Evolutionary conservation across 2,888 invertebrate species (phyloP).

Genomic region (Calephelis perditalis): DNA sequence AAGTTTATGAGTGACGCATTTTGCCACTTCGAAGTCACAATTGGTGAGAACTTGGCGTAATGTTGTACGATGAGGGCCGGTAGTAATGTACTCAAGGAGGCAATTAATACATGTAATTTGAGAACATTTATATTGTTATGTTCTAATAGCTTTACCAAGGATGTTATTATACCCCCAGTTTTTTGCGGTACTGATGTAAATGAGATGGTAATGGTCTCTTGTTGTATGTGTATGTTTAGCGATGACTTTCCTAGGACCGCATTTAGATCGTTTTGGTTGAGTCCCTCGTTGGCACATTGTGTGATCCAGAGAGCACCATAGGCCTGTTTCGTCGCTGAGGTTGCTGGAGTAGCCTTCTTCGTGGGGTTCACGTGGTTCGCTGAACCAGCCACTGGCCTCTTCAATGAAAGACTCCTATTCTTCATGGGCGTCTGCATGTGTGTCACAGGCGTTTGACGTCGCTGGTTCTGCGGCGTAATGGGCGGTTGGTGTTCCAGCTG

Average conservation of each 20-base stretch:
- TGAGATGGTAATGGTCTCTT: constrained; percentile 19
- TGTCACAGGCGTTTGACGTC: neutral
- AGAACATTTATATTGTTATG: constrained; percentile 22
- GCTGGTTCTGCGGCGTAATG: too few relatives aligned
- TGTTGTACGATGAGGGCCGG: constrained; percentile 23
- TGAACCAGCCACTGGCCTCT: neutral
- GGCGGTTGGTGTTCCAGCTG: neutral
- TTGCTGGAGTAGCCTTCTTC: neutral
- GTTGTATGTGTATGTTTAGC: constrained; percentile 17
- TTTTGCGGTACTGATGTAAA: constrained; percentile 22
- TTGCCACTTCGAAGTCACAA: too few relatives aligned
- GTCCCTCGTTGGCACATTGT: neutral
- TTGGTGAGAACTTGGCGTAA: too few relatives aligned
- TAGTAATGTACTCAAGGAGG: constrained; percentile 21
- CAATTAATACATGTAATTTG: constrained; percentile 22
- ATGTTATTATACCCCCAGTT: constrained; percentile 23
- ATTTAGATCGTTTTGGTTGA: constrained; percentile 10
- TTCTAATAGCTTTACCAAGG: constrained; percentile 25
- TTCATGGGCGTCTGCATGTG: neutral
- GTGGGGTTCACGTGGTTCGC: neutral
- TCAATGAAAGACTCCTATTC: neutral
- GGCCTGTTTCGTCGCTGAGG: neutral
- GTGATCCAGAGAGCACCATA: neutral
- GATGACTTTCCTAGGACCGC: constrained; percentile 21
- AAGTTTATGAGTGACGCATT: too few relatives aligned